These are phyloP conservation scores for Serinus canaria DNA, from an alignment of 2,113 vertebrate species.

Conservation along the genomic window DNA sequence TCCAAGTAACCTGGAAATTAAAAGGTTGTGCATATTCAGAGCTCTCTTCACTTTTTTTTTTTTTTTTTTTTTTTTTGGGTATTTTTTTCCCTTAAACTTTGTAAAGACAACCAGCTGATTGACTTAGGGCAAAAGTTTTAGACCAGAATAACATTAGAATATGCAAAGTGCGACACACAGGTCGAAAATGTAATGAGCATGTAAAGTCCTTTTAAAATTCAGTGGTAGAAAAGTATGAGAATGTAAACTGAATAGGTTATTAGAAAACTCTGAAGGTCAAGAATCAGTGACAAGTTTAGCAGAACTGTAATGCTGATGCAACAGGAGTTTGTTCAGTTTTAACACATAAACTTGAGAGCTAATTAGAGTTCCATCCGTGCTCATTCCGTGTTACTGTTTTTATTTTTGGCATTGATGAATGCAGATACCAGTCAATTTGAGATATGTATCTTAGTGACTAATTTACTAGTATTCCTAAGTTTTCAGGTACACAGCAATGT, in stretches of 20 bases:
- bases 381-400: not conserved
- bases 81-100: not conserved
- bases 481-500: not conserved
- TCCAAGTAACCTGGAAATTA: not conserved
- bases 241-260: not conserved
- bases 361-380: not conserved
- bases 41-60: not conserved
- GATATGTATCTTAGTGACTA: not conserved
- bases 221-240: not conserved
- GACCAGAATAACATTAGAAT: not conserved
- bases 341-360: not conserved
- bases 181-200: not conserved
- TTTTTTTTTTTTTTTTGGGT: not conserved
- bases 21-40: not conserved
- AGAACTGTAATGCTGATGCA: not conserved
- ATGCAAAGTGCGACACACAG: not conserved
- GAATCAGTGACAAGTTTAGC: not conserved
- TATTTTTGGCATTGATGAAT: conserved; percentile 9
- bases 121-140: not conserved
- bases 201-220: not conserved
- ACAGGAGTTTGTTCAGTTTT: not conserved
- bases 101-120: not conserved
- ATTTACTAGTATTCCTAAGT: not conserved
- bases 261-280: not conserved
- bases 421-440: not conserved